Conservation (phyloP, 2,888 invertebrate species). For the Scaptomyza flava region DNA sequence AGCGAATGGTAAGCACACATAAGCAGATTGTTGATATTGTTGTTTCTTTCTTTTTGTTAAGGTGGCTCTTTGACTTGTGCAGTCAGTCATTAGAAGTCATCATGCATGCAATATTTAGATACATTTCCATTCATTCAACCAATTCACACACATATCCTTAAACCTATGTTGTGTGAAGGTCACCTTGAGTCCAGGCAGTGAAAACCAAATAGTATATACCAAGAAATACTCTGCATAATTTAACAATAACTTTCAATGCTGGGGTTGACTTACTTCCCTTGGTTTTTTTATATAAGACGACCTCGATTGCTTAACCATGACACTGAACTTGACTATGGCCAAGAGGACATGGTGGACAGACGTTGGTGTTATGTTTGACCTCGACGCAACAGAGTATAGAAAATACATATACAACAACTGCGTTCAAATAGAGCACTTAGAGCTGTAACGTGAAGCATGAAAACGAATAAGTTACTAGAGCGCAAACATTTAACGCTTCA, state of each 20-base stretch:
- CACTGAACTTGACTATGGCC: conserved; percentile 63
- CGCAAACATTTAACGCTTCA: conserved; percentile 80
- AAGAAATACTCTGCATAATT: conserved; percentile 49
- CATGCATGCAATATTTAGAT: conserved; percentile 25
- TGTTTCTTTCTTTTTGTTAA: conserved; percentile 4
- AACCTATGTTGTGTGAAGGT: conserved; percentile 35
- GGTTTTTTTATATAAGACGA: conserved; percentile 42
- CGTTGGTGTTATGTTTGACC: conserved; percentile 53
- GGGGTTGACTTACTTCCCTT: conserved; percentile 29
- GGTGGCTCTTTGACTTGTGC: conserved; percentile 27
- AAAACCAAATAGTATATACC: conserved; percentile 11
- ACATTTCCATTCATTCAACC: conserved; percentile 12
- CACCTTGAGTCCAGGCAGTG: conserved; percentile 39
- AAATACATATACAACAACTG: conserved; percentile 8
- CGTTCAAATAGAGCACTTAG: conserved; percentile 75
- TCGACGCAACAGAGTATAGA: conserved; percentile 15
- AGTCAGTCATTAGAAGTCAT: conserved; percentile 40
- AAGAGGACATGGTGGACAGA: conserved; percentile 10
- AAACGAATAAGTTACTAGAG: conserved; percentile 78
- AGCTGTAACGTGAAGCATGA: conserved; percentile 74
- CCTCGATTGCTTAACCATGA: conserved; percentile 25
- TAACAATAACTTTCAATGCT: conserved; percentile 32
- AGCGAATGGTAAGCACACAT: conserved; percentile 14
- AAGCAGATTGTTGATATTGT: conserved; percentile 4
- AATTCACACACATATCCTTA: conserved; percentile 11